A percentile compares a stretch with the other conserved stretches of the same genome.
phyloP scores from a whole-genome alignment of 2,888 invertebrate species.

The Cheilosia scutellata region DNA sequence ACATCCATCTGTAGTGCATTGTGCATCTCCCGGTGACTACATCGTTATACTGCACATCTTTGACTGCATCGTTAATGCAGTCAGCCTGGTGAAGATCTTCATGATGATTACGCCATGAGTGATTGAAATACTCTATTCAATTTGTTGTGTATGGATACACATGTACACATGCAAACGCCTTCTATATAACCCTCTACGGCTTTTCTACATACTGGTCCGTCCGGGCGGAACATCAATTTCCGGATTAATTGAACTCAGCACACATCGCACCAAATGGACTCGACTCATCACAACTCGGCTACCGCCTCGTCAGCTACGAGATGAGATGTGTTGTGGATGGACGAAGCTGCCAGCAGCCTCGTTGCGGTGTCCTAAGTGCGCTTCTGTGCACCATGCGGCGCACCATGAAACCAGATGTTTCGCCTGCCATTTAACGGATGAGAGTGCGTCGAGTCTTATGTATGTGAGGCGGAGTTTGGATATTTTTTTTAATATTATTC shows the following conservation, averaged over 20 bases:
- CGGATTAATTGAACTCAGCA: slow-evolving; percentile 75
- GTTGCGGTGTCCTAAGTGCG: slow-evolving; percentile 25
- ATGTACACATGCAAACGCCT: slow-evolving; percentile 1
- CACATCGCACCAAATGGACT: slow-evolving; percentile 74
- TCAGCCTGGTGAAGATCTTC: slow-evolving; percentile 72
- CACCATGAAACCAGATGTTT: slow-evolving; percentile 66
- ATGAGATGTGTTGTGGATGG: slow-evolving; percentile 30
- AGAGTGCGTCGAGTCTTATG: slow-evolving; percentile 24
- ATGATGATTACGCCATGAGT: slow-evolving; percentile 72
- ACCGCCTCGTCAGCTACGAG: slow-evolving; percentile 9
- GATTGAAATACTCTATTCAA: slow-evolving; percentile 72
- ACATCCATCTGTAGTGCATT: slow-evolving; percentile 49
- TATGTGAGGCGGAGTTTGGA: slow-evolving; percentile 1
- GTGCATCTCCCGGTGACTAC: slow-evolving; percentile 18
- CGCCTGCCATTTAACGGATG: slow-evolving; percentile 55
- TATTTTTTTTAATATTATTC: slow-evolving; percentile 39
- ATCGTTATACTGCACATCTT: slow-evolving; percentile 57
- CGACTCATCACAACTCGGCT: slow-evolving; percentile 53
- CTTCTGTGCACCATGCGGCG: slow-evolving; percentile 58
- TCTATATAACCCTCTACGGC: background rate
- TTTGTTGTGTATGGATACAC: slow-evolving; percentile 48
- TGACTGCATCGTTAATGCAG: slow-evolving; percentile 68
- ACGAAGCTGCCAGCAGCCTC: slow-evolving; percentile 28
- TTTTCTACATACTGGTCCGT: background rate
- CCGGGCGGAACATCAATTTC: slow-evolving; percentile 72